These are phyloP conservation scores for Pristionchus maxplancki DNA, from an alignment of 2,888 invertebrate genomes.

Conservation along the genomic window DNA sequence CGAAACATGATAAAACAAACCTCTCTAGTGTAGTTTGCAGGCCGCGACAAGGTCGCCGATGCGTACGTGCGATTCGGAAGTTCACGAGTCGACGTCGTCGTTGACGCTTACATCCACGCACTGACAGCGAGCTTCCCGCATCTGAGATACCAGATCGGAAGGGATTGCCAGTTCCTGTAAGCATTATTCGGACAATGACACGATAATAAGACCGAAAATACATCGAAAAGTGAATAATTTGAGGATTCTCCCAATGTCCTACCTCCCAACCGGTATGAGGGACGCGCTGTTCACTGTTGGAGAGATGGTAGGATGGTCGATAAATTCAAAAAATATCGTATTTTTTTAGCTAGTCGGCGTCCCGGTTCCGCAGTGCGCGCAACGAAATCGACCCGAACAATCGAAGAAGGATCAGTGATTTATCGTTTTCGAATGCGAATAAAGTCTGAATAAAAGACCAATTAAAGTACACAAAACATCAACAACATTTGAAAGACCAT, in stretches of 20 bases:
- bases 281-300: slow-evolving; percentile 57
- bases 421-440: too few relatives aligned
- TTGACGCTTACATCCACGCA: slow-evolving; percentile 72
- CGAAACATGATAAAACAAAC: too few relatives aligned
- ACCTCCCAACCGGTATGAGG: slow-evolving; percentile 59
- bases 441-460: too few relatives aligned
- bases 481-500: too few relatives aligned
- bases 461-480: too few relatives aligned
- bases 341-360: neutral
- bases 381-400: neutral
- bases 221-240: too few relatives aligned
- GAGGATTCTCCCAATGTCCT: slow-evolving; percentile 59
- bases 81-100: slow-evolving; percentile 56
- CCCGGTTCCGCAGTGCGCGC: neutral
- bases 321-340: neutral
- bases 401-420: too few relatives aligned
- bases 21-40: too few relatives aligned
- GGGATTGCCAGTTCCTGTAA: neutral
- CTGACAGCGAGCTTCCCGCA: slow-evolving; percentile 60
- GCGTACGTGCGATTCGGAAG: slow-evolving; percentile 54
- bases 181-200: neutral
- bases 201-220: too few relatives aligned
- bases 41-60: slow-evolving; percentile 54
- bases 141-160: neutral
- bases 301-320: neutral